Evolutionary conservation across 2,888 invertebrate species (phyloP), one percentile per base, ranked within the genome.

Genomic region (Argyra leucocephala): DNA sequence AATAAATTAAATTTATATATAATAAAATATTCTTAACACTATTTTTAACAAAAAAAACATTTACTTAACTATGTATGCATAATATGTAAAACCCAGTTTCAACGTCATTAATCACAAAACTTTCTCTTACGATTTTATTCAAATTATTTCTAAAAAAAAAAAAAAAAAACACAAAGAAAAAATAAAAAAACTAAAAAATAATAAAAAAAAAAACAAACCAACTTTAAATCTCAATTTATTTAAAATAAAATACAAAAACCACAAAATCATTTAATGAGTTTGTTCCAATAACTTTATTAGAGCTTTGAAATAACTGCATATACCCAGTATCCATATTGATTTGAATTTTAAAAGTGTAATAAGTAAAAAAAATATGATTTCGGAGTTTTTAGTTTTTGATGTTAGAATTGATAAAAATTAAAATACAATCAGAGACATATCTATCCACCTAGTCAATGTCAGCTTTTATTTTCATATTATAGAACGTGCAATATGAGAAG

Each of bases 221-320:
- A n/a, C n/a, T n/a, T n/a, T n/a, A n/a, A n/a, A n/a, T n/a, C 48
- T 48, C 48, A 48, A 48, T 48, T 48, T 48, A 48, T 48, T 48
- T 48, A 48, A 48, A 48, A 48, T 5, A 15, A 48, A 48, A 48
- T 18, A 48, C 18, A 48, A 48, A n/a, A 48, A 48, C 15, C n/a
- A 48, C 18, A 48, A 48, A 48, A 48, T 48, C 48, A 15, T 48
- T 48, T 48, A 48, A 48, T 48, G 48, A 48, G 48, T 48, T 48
- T 48, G 48, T 48, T 48, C 48, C 48, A 48, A 48, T 48, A 48
- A 48, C 48, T 48, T 48, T 48, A 48, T 48, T 48, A 12, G 18
- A 48, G 15, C 48, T 48, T 31, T n/a, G n/a, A n/a, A n/a, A n/a
- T n/a, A n/a, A n/a, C 9, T 48, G n/a, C 37, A 37, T 37, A 26